These are phyloP conservation scores for Crypturellus undulatus DNA, from an alignment of 2,113 vertebrate genomes.

Conservation along the genomic window DNA sequence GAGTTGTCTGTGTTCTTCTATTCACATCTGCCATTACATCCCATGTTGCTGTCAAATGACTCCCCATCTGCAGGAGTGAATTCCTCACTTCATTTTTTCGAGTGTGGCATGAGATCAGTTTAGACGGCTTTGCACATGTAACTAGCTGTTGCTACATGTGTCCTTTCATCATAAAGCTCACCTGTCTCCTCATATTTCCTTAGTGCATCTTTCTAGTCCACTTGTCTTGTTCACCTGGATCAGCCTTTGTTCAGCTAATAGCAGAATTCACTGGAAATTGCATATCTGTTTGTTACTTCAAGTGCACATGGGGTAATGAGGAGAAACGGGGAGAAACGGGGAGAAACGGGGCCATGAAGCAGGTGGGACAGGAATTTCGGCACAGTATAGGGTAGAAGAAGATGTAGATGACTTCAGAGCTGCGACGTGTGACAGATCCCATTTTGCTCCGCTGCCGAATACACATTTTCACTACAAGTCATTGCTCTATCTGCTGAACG, in stretches of 20 bases:
- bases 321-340: not conserved
- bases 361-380: not conserved
- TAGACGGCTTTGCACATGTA: not conserved
- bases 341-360: not conserved
- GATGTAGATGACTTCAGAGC: not conserved
- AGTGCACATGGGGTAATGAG: not conserved
- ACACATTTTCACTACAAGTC: not conserved
- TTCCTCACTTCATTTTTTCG: not conserved
- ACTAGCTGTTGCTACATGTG: not conserved
- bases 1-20: constrained; percentile 8
- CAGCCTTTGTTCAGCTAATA: not conserved
- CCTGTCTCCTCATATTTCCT: not conserved
- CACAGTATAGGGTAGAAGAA: not conserved
- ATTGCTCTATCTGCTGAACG: not conserved
- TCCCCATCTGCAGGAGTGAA: not conserved
- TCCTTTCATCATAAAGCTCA: not conserved
- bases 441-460: not conserved
- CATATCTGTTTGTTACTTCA: not conserved
- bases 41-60: not conserved
- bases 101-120: not conserved
- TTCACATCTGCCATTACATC: not conserved
- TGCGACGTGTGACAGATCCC: not conserved
- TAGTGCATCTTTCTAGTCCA: not conserved
- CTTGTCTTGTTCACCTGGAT: not conserved
- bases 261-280: not conserved